Percentiles rank a stretch among this genome's conserved stretches.
phyloP scores from a whole-genome alignment of 2,113 vertebrate genomes.

The Caranx ignobilis region DNA sequence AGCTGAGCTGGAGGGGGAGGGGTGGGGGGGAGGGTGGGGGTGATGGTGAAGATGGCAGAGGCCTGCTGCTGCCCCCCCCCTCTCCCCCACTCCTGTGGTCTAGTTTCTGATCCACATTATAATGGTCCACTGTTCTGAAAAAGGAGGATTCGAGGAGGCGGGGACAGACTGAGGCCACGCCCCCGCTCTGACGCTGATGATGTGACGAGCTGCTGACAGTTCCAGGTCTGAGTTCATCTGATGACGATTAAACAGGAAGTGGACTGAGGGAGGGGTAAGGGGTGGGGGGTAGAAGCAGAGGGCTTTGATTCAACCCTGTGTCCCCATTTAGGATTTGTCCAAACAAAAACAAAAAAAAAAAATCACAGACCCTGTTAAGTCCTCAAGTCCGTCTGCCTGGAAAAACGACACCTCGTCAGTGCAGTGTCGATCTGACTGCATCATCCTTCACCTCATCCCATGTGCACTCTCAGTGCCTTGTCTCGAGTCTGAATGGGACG shows the following conservation, averaged over 20 bases:
- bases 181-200: constrained; percentile 23
- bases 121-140: constrained; percentile 37
- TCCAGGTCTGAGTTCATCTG: constrained; percentile 61
- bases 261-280: not conserved
- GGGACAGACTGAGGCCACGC: not conserved
- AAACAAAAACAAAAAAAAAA: constrained; percentile 14
- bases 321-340: constrained; percentile 48
- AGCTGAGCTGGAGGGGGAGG: not conserved
- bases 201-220: constrained; percentile 39
- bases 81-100: too few relatives aligned
- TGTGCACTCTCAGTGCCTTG: constrained; percentile 14
- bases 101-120: constrained; percentile 18
- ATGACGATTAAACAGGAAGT: constrained; percentile 56
- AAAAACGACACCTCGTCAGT: constrained; percentile 31
- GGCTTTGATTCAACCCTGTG: constrained; percentile 65
- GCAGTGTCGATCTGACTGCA: constrained; percentile 42
- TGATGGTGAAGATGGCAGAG: not conserved
- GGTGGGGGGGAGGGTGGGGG: not conserved
- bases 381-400: constrained; percentile 35
- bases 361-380: constrained; percentile 58
- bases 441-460: constrained; percentile 38
- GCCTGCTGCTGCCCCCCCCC: constrained; percentile 17
- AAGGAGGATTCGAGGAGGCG: constrained; percentile 14
- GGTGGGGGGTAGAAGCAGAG: constrained; percentile 25
- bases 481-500: constrained; percentile 30